These are phyloP conservation scores for Eilema caniola DNA, from an alignment of 2,888 invertebrate genomes.

Conservation along the genomic window DNA sequence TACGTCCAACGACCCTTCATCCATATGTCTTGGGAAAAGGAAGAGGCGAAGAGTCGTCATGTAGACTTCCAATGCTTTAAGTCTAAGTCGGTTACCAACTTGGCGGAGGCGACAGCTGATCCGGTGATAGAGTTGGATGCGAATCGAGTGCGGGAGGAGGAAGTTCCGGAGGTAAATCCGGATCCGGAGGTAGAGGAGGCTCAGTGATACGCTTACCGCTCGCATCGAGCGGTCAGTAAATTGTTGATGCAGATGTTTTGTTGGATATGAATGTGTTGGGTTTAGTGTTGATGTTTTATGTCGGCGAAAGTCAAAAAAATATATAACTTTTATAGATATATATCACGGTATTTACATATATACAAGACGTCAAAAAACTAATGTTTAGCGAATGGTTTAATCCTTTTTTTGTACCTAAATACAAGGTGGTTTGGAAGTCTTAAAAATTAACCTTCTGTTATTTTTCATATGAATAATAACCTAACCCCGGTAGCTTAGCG, in stretches of 20 bases:
- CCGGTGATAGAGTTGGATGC: slow-evolving; percentile 90
- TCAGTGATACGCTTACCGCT: slow-evolving; percentile 52
- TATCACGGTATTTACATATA: too few species aligned
- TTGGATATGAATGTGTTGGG: slow-evolving; percentile 41
- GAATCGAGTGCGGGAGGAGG: slow-evolving; percentile 75
- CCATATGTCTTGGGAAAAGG: slow-evolving; percentile 99
- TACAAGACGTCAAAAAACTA: too few species aligned
- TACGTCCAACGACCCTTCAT: slow-evolving; percentile 99
- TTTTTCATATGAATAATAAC: too few species aligned
- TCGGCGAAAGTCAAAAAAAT: too few species aligned
- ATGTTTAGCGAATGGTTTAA: too few species aligned
- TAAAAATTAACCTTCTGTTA: too few species aligned
- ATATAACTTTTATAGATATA: too few species aligned
- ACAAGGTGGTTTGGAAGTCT: too few species aligned
- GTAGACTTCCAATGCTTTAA: slow-evolving; percentile 99
- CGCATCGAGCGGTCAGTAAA: slow-evolving; percentile 53
- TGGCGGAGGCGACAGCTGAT: slow-evolving; percentile 98
- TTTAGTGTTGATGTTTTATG: slow-evolving; percentile 1
- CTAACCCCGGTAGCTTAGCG: too few species aligned
- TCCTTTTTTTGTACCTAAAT: too few species aligned
- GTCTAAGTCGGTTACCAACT: slow-evolving; percentile 98
- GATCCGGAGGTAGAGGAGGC: slow-evolving; percentile 55
- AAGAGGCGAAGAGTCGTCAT: slow-evolving; percentile 99
- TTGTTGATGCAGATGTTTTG: slow-evolving; percentile 59
- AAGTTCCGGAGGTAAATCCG: slow-evolving; percentile 57